phyloP scores from a whole-genome alignment of 2,888 invertebrate species.

The Drosophila affinis region DNA sequence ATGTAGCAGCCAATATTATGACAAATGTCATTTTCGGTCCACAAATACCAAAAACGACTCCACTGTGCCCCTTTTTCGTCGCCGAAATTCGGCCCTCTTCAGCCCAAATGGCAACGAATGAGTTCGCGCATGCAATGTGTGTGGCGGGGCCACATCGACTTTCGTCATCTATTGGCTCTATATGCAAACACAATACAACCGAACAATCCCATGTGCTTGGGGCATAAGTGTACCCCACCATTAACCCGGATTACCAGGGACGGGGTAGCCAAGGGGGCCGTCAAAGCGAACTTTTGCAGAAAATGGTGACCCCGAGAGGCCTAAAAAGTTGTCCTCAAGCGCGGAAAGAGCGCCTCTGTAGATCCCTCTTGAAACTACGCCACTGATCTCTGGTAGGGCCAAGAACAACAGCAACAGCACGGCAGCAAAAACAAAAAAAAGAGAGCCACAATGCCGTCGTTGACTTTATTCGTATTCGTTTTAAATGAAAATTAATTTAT shows the following conservation, averaged over 20 bases:
- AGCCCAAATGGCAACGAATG: slow-evolving; percentile 67
- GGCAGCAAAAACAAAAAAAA: slow-evolving; percentile 14
- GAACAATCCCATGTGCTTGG: slow-evolving; percentile 4
- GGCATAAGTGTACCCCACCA: slow-evolving; percentile 28
- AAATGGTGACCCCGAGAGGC: background rate
- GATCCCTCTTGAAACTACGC: background rate
- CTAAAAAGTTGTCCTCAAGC: background rate
- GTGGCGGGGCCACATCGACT: slow-evolving; percentile 41
- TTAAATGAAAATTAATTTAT: slow-evolving; percentile 78
- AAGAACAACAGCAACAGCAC: background rate
- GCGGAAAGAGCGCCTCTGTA: background rate
- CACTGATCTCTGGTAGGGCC: slow-evolving; percentile 1
- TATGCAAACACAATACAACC: slow-evolving; percentile 44
- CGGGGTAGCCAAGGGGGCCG: background rate
- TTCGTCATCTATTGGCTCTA: slow-evolving; percentile 71
- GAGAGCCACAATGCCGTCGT: slow-evolving; percentile 39
- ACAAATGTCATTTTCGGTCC: too few relatives aligned
- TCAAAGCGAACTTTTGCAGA: background rate
- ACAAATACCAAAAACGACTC: background rate
- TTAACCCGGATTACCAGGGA: slow-evolving; percentile 8
- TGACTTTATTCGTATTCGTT: slow-evolving; percentile 75
- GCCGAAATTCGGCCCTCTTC: slow-evolving; percentile 65
- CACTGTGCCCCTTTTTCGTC: slow-evolving; percentile 38
- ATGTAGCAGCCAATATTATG: too few relatives aligned
- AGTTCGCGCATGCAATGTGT: slow-evolving; percentile 73